phyloP scores from a whole-genome alignment of 1,140 invertebrate species.

The Saccostrea cuccullata region DNA sequence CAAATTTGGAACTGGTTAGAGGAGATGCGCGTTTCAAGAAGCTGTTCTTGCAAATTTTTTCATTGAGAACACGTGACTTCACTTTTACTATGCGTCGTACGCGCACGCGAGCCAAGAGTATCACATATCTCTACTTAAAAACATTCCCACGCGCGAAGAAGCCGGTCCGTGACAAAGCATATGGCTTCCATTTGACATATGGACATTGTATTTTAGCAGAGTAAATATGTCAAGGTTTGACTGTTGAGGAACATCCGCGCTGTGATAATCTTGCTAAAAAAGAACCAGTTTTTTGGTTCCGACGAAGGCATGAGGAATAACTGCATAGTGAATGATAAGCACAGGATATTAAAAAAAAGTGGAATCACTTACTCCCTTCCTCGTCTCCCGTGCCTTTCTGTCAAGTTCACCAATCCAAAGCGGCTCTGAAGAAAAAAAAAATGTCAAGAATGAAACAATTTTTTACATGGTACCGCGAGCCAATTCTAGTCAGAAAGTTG shows the following conservation, averaged over 20 bases:
- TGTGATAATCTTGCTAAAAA: slow-evolving; percentile 24
- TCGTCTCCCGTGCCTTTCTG: not conserved
- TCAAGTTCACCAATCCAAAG: not conserved
- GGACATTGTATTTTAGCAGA: slow-evolving; percentile 28
- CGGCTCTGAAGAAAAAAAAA: not conserved
- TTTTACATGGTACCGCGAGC: not conserved
- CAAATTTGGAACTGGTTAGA: slow-evolving; percentile 24
- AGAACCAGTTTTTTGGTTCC: not conserved
- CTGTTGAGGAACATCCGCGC: slow-evolving; percentile 15
- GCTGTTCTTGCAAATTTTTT: slow-evolving; percentile 11
- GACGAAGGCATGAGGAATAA: slow-evolving; percentile 13
- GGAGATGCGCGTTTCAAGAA: slow-evolving; percentile 11
- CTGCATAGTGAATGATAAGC: not conserved
- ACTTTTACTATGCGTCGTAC: slow-evolving; percentile 30
- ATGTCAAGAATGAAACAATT: not conserved
- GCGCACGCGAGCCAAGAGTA: slow-evolving; percentile 22
- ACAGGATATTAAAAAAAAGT: not conserved
- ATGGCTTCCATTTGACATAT: slow-evolving; percentile 33
- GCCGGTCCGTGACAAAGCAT: slow-evolving; percentile 4
- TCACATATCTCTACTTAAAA: slow-evolving; percentile 11
- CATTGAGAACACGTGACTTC: slow-evolving; percentile 29
- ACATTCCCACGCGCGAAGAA: slow-evolving; percentile 31
- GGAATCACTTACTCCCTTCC: not conserved
- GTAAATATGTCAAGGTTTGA: slow-evolving; percentile 36
- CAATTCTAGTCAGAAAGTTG: slow-evolving; percentile 25